Evolutionary conservation across 1,140 invertebrate genomes (phyloP).

Genomic region (Drosophila nigromelanica): DNA sequence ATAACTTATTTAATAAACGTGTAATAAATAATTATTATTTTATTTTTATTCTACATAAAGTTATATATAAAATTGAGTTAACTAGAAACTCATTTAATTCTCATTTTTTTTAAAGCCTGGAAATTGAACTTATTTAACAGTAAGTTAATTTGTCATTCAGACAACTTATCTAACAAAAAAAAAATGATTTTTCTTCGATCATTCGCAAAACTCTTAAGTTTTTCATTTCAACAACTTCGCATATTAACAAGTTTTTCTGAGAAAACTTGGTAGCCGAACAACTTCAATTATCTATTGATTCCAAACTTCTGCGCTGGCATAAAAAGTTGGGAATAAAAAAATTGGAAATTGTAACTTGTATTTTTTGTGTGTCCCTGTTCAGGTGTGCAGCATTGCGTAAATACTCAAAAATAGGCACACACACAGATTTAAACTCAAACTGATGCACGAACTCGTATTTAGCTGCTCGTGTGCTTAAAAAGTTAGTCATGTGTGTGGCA

Average conservation of each 20-base stretch:
- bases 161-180: no score
- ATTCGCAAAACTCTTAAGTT: background rate
- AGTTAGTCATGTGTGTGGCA: conserved; percentile 57
- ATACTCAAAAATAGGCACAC: background rate
- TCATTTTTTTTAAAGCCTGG: no score
- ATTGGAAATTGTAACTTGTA: conserved; percentile 19
- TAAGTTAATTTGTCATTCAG: no score
- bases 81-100: no score
- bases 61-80: no score
- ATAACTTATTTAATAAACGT: no score
- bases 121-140: no score
- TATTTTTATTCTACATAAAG: no score
- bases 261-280: background rate
- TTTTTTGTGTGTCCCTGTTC: conserved; percentile 22
- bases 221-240: background rate
- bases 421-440: background rate
- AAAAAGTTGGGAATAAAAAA: background rate
- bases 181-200: no score
- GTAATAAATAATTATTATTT: no score
- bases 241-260: background rate
- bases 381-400: conserved; percentile 36
- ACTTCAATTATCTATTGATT: conserved; percentile 18
- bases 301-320: background rate
- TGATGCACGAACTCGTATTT: conserved; percentile 9
- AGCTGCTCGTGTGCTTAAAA: conserved; percentile 28